A percentile compares a stretch with the other conserved stretches of the same genome.
Conservation (phyloP, 2,113 vertebrate genomes). For the Rhinichthys klamathensis region DNA sequence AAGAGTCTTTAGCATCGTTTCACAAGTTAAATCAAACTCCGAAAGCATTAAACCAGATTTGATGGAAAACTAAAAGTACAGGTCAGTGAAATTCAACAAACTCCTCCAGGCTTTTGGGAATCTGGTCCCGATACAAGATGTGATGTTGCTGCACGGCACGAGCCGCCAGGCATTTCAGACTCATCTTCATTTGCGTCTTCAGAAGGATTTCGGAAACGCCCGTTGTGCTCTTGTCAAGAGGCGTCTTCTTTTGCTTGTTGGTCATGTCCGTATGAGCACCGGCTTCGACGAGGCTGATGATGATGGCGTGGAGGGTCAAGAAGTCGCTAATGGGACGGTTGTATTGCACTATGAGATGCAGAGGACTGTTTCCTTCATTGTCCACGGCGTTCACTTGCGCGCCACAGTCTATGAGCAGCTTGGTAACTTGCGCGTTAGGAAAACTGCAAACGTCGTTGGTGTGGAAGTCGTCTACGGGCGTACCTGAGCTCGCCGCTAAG, state of each 20-base stretch:
- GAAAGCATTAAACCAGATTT: conserved; percentile 5
- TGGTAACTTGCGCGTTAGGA: conserved; percentile 90
- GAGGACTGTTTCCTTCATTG: conserved; percentile 89
- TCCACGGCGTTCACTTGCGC: conserved; percentile 91
- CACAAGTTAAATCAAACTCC: conserved; percentile 17
- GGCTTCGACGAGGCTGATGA: conserved; percentile 94
- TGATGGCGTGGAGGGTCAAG: conserved; percentile 95
- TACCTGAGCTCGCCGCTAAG: conserved; percentile 91
- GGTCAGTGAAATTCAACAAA: conserved; percentile 96
- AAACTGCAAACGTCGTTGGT: conserved; percentile 98
- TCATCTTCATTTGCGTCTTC: conserved; percentile 99
- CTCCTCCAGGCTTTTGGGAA: conserved; percentile 94
- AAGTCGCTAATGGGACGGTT: conserved; percentile 99
- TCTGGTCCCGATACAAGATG: conserved; percentile 94
- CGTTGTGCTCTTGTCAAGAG: conserved; percentile 94
- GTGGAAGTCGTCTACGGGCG: conserved; percentile 96
- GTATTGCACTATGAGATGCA: conserved; percentile 97
- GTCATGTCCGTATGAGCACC: conserved; percentile 97
- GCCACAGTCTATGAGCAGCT: conserved; percentile 92
- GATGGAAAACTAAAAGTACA: conserved; percentile 20
- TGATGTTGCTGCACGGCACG: conserved; percentile 91
- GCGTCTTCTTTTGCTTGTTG: conserved; percentile 97
- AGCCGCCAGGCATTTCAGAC: conserved; percentile 98
- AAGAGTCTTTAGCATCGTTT: conserved; percentile 53
- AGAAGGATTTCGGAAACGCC: conserved; percentile 97